phyloP scores from a whole-genome alignment of 92 coral and sea anemone species.

The Ricordea florida region DNA sequence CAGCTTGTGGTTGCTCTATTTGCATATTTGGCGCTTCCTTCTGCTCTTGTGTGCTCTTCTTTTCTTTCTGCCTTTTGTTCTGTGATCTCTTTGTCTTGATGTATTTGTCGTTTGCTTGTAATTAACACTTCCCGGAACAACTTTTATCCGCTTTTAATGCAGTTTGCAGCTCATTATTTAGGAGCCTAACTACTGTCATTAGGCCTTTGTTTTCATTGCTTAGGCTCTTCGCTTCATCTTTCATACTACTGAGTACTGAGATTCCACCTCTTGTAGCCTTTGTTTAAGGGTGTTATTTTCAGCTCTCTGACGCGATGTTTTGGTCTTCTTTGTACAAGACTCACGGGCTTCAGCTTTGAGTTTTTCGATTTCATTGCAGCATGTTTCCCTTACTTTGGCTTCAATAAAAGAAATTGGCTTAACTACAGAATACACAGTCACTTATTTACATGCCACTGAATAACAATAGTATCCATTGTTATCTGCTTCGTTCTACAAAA shows the following conservation, averaged over 20 bases:
- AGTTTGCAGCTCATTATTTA: neutral
- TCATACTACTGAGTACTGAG: neutral
- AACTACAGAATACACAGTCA: too few relatives aligned
- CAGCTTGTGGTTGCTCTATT: too few relatives aligned
- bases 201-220: too few relatives aligned
- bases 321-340: neutral
- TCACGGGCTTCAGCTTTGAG: neutral
- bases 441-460: too few relatives aligned
- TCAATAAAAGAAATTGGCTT: neutral
- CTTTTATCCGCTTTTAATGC: constrained; percentile 1
- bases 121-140: neutral
- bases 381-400: neutral
- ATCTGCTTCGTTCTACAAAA: too few relatives aligned
- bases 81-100: neutral
- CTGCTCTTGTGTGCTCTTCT: neutral
- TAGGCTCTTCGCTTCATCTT: neutral
- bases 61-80: neutral
- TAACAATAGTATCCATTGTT: too few relatives aligned
- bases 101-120: neutral
- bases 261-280: neutral
- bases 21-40: too few relatives aligned
- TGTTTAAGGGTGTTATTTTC: neutral
- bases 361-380: neutral
- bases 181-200: too few relatives aligned
- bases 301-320: neutral